Evolutionary conservation across 2,113 vertebrate genomes (phyloP).

Genomic region (Corynorhinus townsendii): DNA sequence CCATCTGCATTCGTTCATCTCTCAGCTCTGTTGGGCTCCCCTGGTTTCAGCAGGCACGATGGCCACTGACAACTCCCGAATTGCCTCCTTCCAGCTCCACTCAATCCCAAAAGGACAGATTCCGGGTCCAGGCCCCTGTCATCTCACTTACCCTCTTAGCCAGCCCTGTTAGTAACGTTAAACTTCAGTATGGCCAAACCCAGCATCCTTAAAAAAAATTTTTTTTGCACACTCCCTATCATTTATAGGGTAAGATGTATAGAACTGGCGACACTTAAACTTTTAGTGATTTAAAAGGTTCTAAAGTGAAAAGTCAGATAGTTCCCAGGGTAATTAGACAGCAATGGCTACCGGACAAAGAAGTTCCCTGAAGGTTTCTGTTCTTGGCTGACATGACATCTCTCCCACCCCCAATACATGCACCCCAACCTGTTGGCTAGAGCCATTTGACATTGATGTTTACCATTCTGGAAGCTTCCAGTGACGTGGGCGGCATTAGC

Average conservation of each 20-base stretch:
- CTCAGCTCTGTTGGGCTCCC: neutral
- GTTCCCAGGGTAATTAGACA: neutral
- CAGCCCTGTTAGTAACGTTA: neutral
- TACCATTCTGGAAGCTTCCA: neutral
- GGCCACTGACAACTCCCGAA: neutral
- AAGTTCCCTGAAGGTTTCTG: neutral
- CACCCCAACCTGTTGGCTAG: neutral
- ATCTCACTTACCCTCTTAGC: neutral
- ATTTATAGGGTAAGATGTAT: neutral
- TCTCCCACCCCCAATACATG: no score
- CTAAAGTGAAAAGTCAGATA: neutral
- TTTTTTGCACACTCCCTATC: neutral
- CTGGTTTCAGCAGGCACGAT: neutral
- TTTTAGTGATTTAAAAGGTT: neutral
- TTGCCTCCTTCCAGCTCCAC: neutral
- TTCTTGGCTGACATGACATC: neutral
- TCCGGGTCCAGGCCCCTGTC: neutral
- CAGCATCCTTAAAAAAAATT: neutral
- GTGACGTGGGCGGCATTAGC: neutral
- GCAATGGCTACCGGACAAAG: neutral
- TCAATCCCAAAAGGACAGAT: neutral
- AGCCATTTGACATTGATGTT: neutral
- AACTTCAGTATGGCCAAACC: neutral
- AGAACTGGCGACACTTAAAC: neutral
- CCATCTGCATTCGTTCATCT: rapidly evolving